phyloP scores from a whole-genome alignment of 2,888 invertebrate species.

The Caenorhabditis sinica region DNA sequence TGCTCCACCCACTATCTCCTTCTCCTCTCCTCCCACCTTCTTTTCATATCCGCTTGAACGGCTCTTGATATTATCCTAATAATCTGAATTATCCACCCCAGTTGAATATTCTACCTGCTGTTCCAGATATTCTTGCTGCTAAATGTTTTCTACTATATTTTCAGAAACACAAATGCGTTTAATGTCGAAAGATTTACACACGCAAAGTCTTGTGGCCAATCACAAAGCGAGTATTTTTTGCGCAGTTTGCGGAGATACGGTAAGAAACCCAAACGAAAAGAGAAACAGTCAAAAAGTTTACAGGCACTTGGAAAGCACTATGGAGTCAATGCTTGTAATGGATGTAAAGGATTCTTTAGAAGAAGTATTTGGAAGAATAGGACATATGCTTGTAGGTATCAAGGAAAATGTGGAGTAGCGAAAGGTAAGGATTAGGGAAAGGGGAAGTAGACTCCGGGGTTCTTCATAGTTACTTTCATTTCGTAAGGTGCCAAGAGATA shows the following conservation, averaged over 20 bases:
- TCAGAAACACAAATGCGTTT: slow-evolving; percentile 52
- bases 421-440: slow-evolving; percentile 51
- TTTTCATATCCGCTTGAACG: slow-evolving; percentile 1
- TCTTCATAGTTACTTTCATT: no score
- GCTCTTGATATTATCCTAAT: slow-evolving; percentile 2
- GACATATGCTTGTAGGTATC: slow-evolving; percentile 67
- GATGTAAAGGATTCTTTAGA: slow-evolving; percentile 82
- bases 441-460: no score
- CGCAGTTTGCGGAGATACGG: slow-evolving; percentile 68
- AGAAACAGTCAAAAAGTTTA: not conserved
- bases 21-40: slow-evolving; percentile 6
- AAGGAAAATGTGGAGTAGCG: slow-evolving; percentile 64
- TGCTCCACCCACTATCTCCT: slow-evolving; percentile 16
- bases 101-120: not conserved
- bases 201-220: slow-evolving; percentile 61
- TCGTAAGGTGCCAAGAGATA: no score
- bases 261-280: slow-evolving; percentile 31
- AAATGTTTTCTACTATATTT: slow-evolving; percentile 31
- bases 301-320: slow-evolving; percentile 78
- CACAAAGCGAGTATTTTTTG: slow-evolving; percentile 61
- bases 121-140: slow-evolving; percentile 3
- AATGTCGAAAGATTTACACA: slow-evolving; percentile 43
- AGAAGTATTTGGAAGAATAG: slow-evolving; percentile 74
- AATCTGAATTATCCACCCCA: slow-evolving; percentile 7
- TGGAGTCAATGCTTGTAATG: slow-evolving; percentile 79